Conservation (phyloP, 2,113 vertebrate genomes). For the Trematocara unimaculatum region DNA sequence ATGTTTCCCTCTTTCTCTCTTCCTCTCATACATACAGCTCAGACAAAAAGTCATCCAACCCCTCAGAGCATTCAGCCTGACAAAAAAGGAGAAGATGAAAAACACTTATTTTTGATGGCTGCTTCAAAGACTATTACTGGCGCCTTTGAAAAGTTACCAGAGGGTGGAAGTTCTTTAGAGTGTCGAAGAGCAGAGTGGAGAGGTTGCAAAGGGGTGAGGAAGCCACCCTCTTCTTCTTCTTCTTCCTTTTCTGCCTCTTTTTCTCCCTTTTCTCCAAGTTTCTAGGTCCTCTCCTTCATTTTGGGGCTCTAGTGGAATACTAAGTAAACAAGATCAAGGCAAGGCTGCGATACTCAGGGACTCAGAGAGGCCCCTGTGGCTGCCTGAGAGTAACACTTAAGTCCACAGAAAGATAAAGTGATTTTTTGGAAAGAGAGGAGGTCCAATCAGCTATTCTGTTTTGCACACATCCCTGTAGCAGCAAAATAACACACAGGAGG, state of each 20-base stretch:
- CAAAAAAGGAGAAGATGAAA: slow-evolving; percentile 18
- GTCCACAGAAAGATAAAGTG: slow-evolving; percentile 9
- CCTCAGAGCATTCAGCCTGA: slow-evolving; percentile 26
- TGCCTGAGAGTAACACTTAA: slow-evolving; percentile 32
- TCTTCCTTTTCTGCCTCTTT: not conserved
- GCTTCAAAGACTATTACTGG: slow-evolving; percentile 65
- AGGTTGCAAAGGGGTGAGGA: not conserved
- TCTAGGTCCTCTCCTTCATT: not conserved
- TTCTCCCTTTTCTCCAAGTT: not conserved
- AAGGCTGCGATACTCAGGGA: not conserved
- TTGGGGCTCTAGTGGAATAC: slow-evolving; percentile 35
- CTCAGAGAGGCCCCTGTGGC: slow-evolving; percentile 4
- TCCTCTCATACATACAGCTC: slow-evolving; percentile 28
- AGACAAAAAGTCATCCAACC: slow-evolving; percentile 29
- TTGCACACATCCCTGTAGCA: not conserved
- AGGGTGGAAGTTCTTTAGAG: slow-evolving; percentile 37
- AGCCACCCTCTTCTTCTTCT: not conserved
- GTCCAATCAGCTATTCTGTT: not conserved
- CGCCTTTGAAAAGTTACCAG: slow-evolving; percentile 63
- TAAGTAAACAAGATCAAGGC: slow-evolving; percentile 57
- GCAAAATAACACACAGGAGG: not conserved
- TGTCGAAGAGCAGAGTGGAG: slow-evolving; percentile 19
- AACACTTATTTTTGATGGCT: slow-evolving; percentile 60
- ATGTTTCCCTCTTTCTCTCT: slow-evolving; percentile 12
- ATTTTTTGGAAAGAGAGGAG: not conserved